Conservation (phyloP, 2,113 vertebrate genomes). For the Spea multiplicata region DNA sequence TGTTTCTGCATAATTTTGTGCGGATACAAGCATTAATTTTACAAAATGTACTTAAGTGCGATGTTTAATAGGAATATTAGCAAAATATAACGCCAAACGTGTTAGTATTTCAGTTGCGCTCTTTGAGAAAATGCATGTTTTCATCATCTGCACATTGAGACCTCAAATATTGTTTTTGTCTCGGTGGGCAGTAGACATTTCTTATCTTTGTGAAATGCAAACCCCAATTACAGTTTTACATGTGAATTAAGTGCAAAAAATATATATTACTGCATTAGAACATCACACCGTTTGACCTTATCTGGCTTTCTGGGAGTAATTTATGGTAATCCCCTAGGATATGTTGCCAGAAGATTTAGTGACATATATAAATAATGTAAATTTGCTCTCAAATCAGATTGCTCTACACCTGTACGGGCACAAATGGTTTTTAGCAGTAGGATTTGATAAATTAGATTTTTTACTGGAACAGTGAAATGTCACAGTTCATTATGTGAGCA, state of each 20-base stretch:
- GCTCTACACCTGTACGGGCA: conserved; percentile 51
- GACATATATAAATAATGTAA: conserved; percentile 48
- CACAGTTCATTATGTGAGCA: conserved; percentile 60
- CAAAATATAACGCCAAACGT: too few relatives aligned
- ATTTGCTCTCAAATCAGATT: conserved; percentile 54
- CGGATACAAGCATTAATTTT: too few relatives aligned
- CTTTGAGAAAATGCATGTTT: too few relatives aligned
- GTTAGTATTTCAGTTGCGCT: too few relatives aligned
- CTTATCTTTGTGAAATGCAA: not conserved
- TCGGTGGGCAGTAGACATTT: too few relatives aligned
- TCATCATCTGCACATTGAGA: too few relatives aligned
- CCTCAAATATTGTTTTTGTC: too few relatives aligned
- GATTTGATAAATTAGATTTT: conserved; percentile 62
- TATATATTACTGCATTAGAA: not conserved
- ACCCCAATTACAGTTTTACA: conserved; percentile 43
- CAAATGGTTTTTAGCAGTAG: conserved; percentile 49
- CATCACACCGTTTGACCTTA: conserved; percentile 52
- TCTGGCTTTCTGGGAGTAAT: conserved; percentile 48
- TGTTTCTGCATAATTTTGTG: too few relatives aligned
- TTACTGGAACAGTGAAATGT: conserved; percentile 51
- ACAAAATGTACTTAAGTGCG: too few relatives aligned
- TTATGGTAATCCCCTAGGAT: conserved; percentile 50
- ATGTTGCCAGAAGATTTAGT: conserved; percentile 52
- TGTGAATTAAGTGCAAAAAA: conserved; percentile 47
- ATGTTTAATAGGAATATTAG: too few relatives aligned